phyloP scores from a whole-genome alignment of 2,888 invertebrate genomes.

The Troides helena region DNA sequence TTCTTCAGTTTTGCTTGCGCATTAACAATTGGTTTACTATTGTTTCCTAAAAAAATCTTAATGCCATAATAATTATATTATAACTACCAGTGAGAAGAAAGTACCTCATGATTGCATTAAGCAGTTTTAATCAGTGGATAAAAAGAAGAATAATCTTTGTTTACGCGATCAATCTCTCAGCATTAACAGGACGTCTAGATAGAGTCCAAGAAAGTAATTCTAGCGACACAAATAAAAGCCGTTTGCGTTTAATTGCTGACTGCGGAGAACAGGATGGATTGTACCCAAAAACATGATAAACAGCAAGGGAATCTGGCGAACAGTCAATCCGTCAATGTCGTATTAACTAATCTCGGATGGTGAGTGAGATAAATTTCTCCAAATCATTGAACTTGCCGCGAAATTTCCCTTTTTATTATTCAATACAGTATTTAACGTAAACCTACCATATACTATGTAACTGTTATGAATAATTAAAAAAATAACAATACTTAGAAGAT shows the following conservation, averaged over 20 bases:
- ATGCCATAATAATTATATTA: too few species aligned
- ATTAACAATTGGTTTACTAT: too few species aligned
- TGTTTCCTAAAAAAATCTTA: too few species aligned
- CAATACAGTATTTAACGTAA: not conserved
- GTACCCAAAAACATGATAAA: conserved; percentile 41
- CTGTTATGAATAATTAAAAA: too few species aligned
- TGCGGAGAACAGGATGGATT: conserved; percentile 44
- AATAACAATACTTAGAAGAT: too few species aligned
- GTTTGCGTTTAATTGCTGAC: conserved; percentile 70
- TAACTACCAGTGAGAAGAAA: not conserved
- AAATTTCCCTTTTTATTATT: conserved; percentile 58
- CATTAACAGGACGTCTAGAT: conserved; percentile 71
- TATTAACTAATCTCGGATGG: conserved; percentile 73
- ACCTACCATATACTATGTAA: too few species aligned
- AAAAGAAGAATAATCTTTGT: not conserved
- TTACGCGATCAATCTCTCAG: conserved; percentile 60
- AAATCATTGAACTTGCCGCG: conserved; percentile 56
- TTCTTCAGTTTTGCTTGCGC: too few species aligned
- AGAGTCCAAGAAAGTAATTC: conserved; percentile 61
- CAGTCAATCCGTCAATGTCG: conserved; percentile 77
- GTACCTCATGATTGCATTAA: too few species aligned
- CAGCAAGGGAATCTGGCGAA: conserved; percentile 44
- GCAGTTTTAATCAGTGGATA: too few species aligned
- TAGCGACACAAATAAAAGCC: conserved; percentile 72
- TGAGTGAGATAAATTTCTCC: conserved; percentile 68